Percentiles rank a stretch among this genome's conserved stretches.
These are phyloP conservation scores for Yasuhikotakia modesta DNA, from an alignment of 2,797 vertebrate species.

Conservation along the genomic window DNA sequence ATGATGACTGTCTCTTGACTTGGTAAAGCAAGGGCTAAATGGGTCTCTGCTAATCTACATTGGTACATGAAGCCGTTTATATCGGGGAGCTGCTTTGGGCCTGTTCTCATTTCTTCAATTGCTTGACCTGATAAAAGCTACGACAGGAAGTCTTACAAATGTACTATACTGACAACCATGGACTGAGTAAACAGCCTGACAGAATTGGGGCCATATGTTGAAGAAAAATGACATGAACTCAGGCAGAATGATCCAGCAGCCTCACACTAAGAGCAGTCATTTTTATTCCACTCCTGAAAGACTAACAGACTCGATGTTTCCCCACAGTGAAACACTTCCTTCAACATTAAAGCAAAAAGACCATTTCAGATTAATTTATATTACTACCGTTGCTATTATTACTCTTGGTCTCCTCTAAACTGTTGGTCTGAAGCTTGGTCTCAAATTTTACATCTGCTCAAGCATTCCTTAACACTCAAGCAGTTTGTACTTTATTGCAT, in stretches of 20 bases:
- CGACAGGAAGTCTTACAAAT: neutral
- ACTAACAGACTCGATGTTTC: neutral
- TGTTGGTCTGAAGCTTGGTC: neutral
- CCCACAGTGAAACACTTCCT: neutral
- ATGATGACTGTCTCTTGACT: constrained; percentile 7
- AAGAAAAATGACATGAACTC: neutral
- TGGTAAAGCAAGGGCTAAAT: neutral
- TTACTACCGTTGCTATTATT: neutral
- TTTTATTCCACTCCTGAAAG: constrained; percentile 10
- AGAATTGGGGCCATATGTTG: neutral
- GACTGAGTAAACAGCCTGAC: neutral
- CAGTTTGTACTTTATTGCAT: constrained; percentile 28
- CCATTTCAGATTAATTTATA: neutral
- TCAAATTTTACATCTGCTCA: constrained; percentile 20
- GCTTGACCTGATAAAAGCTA: neutral
- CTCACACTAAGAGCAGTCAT: neutral
- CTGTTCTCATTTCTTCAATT: neutral
- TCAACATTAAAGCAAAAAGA: neutral
- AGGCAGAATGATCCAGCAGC: neutral
- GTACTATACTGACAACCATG: neutral
- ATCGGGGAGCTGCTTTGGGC: neutral
- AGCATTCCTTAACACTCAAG: neutral
- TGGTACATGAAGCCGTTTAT: neutral
- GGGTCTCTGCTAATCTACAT: neutral
- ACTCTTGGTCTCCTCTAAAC: neutral